Evolutionary conservation across 2,797 vertebrate species (phyloP).

Genomic region (Hypotaenidia okinawae): DNA sequence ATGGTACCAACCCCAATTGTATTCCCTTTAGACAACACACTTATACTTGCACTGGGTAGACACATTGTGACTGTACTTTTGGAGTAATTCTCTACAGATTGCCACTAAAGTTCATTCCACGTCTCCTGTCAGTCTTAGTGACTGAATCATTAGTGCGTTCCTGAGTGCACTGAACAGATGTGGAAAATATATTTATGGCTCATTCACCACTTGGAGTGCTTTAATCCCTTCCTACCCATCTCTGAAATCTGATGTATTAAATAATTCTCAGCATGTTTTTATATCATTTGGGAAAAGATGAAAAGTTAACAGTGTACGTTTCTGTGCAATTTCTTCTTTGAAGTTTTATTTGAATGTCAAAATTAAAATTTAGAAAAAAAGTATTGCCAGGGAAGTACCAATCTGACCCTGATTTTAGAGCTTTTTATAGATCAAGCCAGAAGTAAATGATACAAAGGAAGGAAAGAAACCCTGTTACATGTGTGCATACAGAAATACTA

Average conservation of each 20-base stretch:
- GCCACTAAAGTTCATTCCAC: slow-evolving; percentile 6
- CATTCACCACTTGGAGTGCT: slow-evolving; percentile 31
- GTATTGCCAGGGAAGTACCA: not conserved
- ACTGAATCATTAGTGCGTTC: slow-evolving; percentile 24
- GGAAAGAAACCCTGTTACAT: not conserved
- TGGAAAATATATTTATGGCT: slow-evolving; percentile 38
- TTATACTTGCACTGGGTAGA: not conserved
- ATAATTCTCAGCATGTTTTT: slow-evolving; percentile 28
- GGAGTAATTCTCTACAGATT: not conserved
- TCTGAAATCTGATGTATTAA: slow-evolving; percentile 35
- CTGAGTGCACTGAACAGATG: slow-evolving; percentile 37
- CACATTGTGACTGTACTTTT: not conserved
- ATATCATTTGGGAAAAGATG: slow-evolving; percentile 23
- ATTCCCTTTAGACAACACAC: not conserved
- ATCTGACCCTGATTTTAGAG: not conserved
- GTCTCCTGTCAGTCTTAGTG: not conserved
- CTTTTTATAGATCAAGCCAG: slow-evolving; percentile 11
- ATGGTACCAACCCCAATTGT: slow-evolving; percentile 14
- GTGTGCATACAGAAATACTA: not conserved
- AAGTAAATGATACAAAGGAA: not conserved
- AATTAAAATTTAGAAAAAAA: not conserved
- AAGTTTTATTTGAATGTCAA: not conserved
- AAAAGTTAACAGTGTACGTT: not conserved
- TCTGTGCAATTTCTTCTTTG: not conserved
- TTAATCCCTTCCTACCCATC: slow-evolving; percentile 24